Base-by-base conservation (phyloP, 1,140 invertebrate genomes). In the Thalassaphorura encarpata region DNA sequence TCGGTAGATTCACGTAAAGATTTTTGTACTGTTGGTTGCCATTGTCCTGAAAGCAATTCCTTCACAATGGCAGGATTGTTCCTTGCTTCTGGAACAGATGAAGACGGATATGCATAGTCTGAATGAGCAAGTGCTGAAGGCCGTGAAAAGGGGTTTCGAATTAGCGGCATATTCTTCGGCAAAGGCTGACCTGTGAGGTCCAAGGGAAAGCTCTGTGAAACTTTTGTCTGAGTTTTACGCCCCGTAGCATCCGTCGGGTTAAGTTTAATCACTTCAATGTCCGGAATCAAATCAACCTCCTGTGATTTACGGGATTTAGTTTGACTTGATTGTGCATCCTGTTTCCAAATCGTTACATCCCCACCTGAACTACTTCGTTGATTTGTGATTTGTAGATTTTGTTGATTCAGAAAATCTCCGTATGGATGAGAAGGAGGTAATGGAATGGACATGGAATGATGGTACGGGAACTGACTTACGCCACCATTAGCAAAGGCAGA, bases 361-460 rank as follows among this genome's bases (percentile, higher is more conserved):
- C 61, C 61, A 1, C 61, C 61, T 1, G 57, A 46, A 51, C 48
- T 57, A 24, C 29, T 60, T 19, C 45, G 43, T 28, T 56, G 43
- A 27, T 57, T 63, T 19, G 57, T 57, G 5, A 63, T 55, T 52
- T 63, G 61, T 8, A 61, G 42, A 43, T 47, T 47, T 11, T 18
- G 45, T 8, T 60, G 56, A 47, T 54, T 56, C 23, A 26, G 49
- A 36, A 28, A 36, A 13, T 55, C 24, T 6, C 27, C 28, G 46
- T 53, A 50, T 16, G 52, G n/a, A 41, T 50, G 53, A 36, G 24
- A 2, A 28, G 51, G 42, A 0, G 61, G 48, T 19, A 55, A 52
- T 15, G 58, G 31, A 31, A 36, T 26, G 5, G 41, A 29, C 3
- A 28, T 15, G 15, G 54, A 42, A 29, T 27, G 16, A 52, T 40